phyloP scores from a whole-genome alignment of 2,888 invertebrate species.

The Scelioninae gen. 2 region DNA sequence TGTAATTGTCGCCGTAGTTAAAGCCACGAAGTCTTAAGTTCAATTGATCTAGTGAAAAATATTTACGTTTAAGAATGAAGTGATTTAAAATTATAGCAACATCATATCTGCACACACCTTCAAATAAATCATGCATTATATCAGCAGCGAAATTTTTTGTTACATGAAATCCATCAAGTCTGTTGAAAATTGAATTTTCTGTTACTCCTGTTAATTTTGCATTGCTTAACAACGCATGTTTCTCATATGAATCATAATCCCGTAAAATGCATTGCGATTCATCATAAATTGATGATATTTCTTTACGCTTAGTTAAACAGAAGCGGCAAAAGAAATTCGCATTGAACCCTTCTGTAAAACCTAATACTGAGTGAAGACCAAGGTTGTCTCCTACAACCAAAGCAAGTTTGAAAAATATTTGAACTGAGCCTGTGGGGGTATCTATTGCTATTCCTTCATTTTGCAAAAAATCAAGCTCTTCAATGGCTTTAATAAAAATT shows the following conservation, averaged over 20 bases:
- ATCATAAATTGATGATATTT: constrained; percentile 13
- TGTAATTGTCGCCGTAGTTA: constrained; percentile 38
- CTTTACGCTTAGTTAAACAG: constrained; percentile 5
- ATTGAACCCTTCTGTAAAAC: background rate
- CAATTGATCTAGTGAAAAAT: no score
- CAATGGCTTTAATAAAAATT: background rate
- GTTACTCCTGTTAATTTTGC: constrained; percentile 4
- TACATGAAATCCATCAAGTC: background rate
- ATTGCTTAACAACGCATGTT: constrained; percentile 1
- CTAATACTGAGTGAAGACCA: background rate
- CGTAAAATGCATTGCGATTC: background rate
- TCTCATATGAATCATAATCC: constrained; percentile 1
- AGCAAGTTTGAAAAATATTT: constrained; percentile 2
- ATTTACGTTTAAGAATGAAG: no score
- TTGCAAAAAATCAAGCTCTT: background rate
- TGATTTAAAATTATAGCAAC: no score
- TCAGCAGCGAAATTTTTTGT: background rate
- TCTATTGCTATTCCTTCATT: no score
- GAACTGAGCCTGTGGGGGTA: no score
- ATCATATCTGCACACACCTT: no score
- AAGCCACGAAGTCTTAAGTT: constrained; percentile 33
- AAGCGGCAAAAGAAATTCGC: constrained; percentile 14
- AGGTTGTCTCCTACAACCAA: constrained; percentile 2
- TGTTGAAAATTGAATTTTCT: background rate
- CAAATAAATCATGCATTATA: background rate